A percentile compares a stretch with the other conserved stretches of the same genome.
Evolutionary conservation across 2,113 vertebrate genomes (phyloP).

Genomic region (Oryzias melastigma): DNA sequence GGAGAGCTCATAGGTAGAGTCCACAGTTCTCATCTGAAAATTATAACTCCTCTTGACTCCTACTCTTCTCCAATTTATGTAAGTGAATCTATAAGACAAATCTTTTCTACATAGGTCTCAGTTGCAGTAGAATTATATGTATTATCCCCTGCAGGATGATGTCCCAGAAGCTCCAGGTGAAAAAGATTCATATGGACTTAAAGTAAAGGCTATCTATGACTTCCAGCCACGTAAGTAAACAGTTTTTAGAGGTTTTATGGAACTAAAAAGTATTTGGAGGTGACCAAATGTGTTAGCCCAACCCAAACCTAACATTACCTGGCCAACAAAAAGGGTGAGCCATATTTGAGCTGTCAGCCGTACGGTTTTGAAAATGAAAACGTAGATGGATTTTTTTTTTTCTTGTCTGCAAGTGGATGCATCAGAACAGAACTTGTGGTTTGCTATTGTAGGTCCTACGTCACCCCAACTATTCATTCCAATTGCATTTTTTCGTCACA

Average conservation of each 20-base stretch:
- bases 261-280: too few species aligned
- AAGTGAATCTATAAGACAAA: neutral
- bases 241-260: neutral
- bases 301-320: too few species aligned
- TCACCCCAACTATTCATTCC: too few species aligned
- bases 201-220: constrained; percentile 85
- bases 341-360: too few species aligned
- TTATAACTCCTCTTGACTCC: constrained; percentile 77
- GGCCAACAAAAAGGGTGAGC: too few species aligned
- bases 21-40: constrained; percentile 75
- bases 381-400: too few species aligned
- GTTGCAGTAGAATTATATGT: neutral
- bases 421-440: too few species aligned
- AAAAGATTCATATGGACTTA: constrained; percentile 51
- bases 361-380: too few species aligned
- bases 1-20: constrained; percentile 73
- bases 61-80: constrained; percentile 50
- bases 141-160: constrained; percentile 38
- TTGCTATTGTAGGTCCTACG: too few species aligned
- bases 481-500: too few species aligned
- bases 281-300: too few species aligned
- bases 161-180: constrained; percentile 4
- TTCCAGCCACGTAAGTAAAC: constrained; percentile 82
- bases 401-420: too few species aligned
- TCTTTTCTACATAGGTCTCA: neutral